These are phyloP conservation scores for Nycticryphes semicollaris DNA, from an alignment of 2,113 vertebrate species.

Conservation along the genomic window DNA sequence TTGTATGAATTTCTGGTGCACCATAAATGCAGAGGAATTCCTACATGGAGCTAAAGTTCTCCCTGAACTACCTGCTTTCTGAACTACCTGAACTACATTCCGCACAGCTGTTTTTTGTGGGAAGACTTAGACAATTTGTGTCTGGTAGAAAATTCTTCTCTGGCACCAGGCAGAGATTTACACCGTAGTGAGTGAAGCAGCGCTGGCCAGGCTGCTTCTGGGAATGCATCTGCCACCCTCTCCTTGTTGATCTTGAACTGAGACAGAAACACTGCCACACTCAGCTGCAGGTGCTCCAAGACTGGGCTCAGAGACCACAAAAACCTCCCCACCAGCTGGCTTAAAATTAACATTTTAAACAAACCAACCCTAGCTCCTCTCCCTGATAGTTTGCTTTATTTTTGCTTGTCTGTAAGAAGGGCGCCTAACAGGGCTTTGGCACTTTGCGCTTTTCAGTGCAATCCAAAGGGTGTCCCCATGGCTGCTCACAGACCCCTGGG, in stretches of 20 bases:
- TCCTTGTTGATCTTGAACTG: background rate
- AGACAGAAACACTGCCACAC: background rate
- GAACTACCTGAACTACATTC: too few species aligned
- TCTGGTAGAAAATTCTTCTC: background rate
- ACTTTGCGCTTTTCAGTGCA: background rate
- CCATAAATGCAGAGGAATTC: constrained; percentile 11
- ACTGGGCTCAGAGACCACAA: background rate
- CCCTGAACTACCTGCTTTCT: background rate
- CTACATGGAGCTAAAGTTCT: background rate
- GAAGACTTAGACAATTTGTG: background rate
- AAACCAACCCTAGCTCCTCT: background rate
- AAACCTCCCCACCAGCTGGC: constrained; percentile 15
- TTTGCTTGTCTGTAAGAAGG: background rate
- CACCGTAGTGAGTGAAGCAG: background rate
- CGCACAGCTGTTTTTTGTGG: background rate
- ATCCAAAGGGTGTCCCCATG: rapidly evolving
- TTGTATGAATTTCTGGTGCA: background rate
- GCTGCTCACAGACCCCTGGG: rapidly evolving
- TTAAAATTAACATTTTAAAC: background rate
- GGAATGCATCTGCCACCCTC: background rate
- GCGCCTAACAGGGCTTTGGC: background rate
- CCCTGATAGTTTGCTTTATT: background rate
- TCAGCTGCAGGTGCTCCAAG: background rate
- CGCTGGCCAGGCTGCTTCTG: background rate
- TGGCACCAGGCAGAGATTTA: background rate